Conservation (phyloP, 2,888 invertebrate species). For the Dryadula phaetusa region DNA sequence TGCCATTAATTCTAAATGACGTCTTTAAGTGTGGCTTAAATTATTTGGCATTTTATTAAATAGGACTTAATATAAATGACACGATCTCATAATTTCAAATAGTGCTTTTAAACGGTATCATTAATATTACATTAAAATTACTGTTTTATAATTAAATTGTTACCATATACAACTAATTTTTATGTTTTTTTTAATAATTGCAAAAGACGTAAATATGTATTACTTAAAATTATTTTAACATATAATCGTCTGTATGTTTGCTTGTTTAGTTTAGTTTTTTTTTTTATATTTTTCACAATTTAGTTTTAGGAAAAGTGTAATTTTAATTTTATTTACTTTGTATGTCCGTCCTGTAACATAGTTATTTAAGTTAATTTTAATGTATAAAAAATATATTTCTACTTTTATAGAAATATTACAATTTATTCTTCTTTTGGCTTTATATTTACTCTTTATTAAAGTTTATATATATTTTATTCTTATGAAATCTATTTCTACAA, state of each 20-base stretch:
- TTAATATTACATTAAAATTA: slow-evolving; percentile 18
- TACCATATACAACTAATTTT: slow-evolving; percentile 27
- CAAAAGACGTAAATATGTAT: slow-evolving; percentile 9
- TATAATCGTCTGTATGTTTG: slow-evolving; percentile 1
- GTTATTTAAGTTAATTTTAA: slow-evolving; percentile 28
- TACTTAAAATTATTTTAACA: background rate
- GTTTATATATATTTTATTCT: slow-evolving; percentile 25
- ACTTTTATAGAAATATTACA: slow-evolving; percentile 14
- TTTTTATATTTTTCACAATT: slow-evolving; percentile 15
- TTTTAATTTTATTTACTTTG: slow-evolving; percentile 30
- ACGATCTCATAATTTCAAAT: slow-evolving; percentile 40
- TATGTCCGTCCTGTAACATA: slow-evolving; percentile 44
- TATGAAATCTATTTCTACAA: slow-evolving; percentile 32
- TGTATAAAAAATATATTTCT: slow-evolving; percentile 9
- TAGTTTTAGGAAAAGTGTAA: slow-evolving; percentile 22
- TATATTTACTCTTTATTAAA: slow-evolving; percentile 13
- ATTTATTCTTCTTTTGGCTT: slow-evolving; percentile 10
- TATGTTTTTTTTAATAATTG: background rate
- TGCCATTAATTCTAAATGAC: background rate
- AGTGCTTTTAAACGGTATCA: slow-evolving; percentile 26
- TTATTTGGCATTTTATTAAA: slow-evolving; percentile 6
- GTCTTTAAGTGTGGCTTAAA: background rate
- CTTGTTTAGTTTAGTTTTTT: slow-evolving; percentile 20
- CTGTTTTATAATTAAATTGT: slow-evolving; percentile 28
- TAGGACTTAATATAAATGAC: slow-evolving; percentile 26